These are phyloP conservation scores for Amphipoea oculea DNA, from an alignment of 2,888 invertebrate genomes.

Conservation along the genomic window DNA sequence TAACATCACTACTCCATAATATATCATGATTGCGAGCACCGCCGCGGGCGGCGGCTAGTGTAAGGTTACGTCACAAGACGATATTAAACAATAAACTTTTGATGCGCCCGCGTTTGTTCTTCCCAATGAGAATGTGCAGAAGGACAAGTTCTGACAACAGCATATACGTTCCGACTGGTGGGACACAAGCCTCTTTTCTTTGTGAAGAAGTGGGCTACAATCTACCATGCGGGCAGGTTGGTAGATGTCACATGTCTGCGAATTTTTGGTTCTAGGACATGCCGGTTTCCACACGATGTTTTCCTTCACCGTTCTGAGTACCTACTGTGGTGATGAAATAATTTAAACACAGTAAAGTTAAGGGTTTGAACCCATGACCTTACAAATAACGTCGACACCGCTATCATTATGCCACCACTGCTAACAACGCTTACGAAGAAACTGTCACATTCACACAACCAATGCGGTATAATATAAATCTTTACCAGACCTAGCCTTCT, in stretches of 20 bases:
- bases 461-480: no score
- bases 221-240: neutral
- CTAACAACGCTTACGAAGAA: neutral
- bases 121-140: neutral
- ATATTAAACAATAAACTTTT: constrained; percentile 17
- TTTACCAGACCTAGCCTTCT: neutral
- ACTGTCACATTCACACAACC: neutral
- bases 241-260: neutral
- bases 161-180: neutral
- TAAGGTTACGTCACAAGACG: constrained; percentile 36
- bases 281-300: neutral
- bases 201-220: neutral
- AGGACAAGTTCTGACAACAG: neutral
- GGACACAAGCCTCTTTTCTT: neutral
- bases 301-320: neutral
- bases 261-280: neutral
- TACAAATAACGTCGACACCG: neutral
- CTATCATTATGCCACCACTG: neutral
- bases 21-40: constrained; percentile 31
- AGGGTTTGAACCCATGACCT: no score
- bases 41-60: constrained; percentile 44
- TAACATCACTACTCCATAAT: constrained; percentile 27
- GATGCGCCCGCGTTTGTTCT: constrained; percentile 38
- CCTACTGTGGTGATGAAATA: no score
- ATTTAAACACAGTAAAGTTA: no score